A percentile compares a stretch with the other conserved stretches of the same genome.
Evolutionary conservation across 2,888 invertebrate species (phyloP).

Genomic region (Dryomyza anilis): DNA sequence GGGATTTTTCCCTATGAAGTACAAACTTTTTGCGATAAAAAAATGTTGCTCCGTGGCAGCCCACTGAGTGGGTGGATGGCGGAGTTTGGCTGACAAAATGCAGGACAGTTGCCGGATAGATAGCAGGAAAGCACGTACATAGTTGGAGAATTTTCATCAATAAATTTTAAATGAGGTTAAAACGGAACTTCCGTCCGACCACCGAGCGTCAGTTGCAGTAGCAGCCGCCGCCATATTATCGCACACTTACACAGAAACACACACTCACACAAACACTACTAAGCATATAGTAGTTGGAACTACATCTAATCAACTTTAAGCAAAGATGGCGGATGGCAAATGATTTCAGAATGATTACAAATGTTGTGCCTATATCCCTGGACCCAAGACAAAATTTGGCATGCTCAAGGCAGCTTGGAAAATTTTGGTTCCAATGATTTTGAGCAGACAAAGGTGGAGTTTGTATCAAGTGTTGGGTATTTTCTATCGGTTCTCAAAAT

Average conservation of each 20-base stretch:
- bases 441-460: too few relatives aligned
- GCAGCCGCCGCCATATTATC: neutral
- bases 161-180: constrained; percentile 10
- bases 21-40: too few relatives aligned
- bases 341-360: neutral
- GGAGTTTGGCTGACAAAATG: too few relatives aligned
- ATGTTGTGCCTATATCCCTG: too few relatives aligned
- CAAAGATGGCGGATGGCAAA: constrained; percentile 1
- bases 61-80: neutral
- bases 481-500: too few relatives aligned
- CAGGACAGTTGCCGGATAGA: too few relatives aligned
- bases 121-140: constrained; percentile 1
- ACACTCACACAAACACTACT: neutral
- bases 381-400: too few relatives aligned
- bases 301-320: neutral
- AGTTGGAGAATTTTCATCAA: constrained; percentile 8
- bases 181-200: constrained; percentile 7
- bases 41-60: neutral
- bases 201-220: neutral
- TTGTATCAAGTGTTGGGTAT: too few relatives aligned
- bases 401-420: too few relatives aligned
- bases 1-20: too few relatives aligned
- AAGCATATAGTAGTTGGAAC: neutral
- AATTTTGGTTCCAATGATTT: too few relatives aligned
- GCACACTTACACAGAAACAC: constrained; percentile 1